A percentile compares a stretch with the other conserved stretches of the same genome.
Conservation (phyloP, 2,797 vertebrate species). For the Gymnodraco acuticeps region DNA sequence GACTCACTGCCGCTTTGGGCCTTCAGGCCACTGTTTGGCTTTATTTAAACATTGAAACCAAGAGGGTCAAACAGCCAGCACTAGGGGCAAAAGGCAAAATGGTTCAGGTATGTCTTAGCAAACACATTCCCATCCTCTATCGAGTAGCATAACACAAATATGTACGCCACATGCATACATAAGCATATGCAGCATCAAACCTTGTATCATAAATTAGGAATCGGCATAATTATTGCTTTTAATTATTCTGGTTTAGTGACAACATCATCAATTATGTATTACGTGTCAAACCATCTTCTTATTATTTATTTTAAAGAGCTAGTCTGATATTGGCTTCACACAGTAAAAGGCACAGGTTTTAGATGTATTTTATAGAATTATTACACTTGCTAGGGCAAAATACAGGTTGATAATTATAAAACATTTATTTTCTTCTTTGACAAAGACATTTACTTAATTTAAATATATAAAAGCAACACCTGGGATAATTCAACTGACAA, state of each 20-base stretch:
- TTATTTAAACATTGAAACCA: conserved; percentile 55
- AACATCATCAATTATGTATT: conserved; percentile 46
- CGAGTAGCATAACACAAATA: conserved; percentile 22
- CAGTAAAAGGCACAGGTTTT: conserved; percentile 5
- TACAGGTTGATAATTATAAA: not conserved
- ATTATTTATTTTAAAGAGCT: not conserved
- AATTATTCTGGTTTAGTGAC: conserved; percentile 48
- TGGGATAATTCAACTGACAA: conserved; percentile 21
- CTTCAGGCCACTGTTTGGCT: conserved; percentile 47
- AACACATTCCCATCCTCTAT: not conserved
- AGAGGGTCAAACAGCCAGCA: conserved; percentile 42
- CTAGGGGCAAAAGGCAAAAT: conserved; percentile 13
- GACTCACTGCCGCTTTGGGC: conserved; percentile 54
- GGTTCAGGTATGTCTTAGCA: conserved; percentile 27
- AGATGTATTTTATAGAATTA: not conserved
- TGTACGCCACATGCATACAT: not conserved
- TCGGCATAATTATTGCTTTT: conserved; percentile 22
- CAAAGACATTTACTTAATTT: not conserved
- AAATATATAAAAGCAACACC: conserved; percentile 5
- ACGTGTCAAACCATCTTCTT: conserved; percentile 5
- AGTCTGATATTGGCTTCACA: conserved; percentile 20
- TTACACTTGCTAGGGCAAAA: conserved; percentile 7
- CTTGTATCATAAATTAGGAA: not conserved
- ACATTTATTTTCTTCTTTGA: not conserved
- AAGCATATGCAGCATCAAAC: not conserved